Evolutionary conservation across 2,797 vertebrate genomes (phyloP), one percentile per base, ranked within the genome.

Genomic region (Esox masquinongy): DNA sequence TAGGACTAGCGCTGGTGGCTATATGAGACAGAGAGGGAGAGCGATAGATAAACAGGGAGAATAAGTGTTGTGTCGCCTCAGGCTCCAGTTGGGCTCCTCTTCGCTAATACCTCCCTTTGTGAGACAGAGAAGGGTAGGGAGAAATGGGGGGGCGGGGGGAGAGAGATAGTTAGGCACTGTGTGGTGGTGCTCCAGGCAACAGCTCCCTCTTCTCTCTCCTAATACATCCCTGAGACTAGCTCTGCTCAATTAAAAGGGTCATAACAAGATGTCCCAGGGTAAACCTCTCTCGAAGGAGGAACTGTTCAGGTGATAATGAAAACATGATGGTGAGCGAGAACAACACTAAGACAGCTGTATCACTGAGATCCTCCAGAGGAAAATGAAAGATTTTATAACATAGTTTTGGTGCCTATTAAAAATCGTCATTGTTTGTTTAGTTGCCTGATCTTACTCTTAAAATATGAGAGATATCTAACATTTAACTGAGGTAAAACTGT

Each of bases 91-190:
- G 76, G 76, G 24, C 15, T 78, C 16, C 56, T 71, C 39, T 77
- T 86, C 29, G 56, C 50, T 72, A 88, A 88, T 85, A 80, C 69
- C 84, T 82, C 84, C 80, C 83, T 70, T 53, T 84, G 83, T 87
- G 86, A 80, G 31, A 0, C 24, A 49, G 59, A 73, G 75, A n/a
- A 56, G 49, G 72, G 64, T 68, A 19, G 29, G 61, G 26, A 26
- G 15, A 31, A 16, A 14, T 22, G 26, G 24, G 24, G 49, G 36
- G 24, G n/a, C 7, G n/a, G 39, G 7, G 67, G 24, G 12, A 49
- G 68, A 47, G 15, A 34, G 22, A 79, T 63, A 19, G 43, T 69
- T 12, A 76, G 72, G 77, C 31, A 87, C 14, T 70, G 22, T 77
- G n/a, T 73, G 68, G 69, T 75, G 19, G 77, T 19, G 68, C 85